Percentiles rank a stretch among this genome's conserved stretches.
These are phyloP conservation scores for Lycopodina hypogea DNA, from an alignment of 37 sponge, comb jelly and placozoan genomes.

Conservation along the genomic window DNA sequence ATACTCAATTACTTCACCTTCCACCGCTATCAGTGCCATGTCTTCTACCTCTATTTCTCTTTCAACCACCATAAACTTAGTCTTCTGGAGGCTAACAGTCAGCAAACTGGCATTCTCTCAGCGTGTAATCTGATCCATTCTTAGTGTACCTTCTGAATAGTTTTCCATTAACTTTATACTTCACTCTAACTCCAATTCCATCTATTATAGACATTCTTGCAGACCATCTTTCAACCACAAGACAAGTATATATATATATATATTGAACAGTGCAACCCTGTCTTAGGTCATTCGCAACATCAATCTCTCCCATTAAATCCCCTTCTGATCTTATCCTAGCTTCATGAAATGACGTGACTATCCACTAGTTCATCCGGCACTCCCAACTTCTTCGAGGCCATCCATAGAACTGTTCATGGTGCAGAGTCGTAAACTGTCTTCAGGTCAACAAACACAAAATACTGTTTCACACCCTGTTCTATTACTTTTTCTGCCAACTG, in stretches of 20 bases:
- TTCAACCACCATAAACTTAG: too few relatives aligned
- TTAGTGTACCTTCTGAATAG: slow-evolving; percentile 36
- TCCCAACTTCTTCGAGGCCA: too few relatives aligned
- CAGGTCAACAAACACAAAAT: slow-evolving; percentile 9
- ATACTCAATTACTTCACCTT: slow-evolving; percentile 1
- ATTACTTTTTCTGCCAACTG: not conserved
- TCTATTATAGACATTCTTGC: not conserved
- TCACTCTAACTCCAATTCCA: slow-evolving; percentile 28
- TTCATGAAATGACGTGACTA: slow-evolving; percentile 1
- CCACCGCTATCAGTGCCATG: slow-evolving; percentile 14
- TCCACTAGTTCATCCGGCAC: not conserved
- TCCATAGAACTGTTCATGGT: too few relatives aligned
- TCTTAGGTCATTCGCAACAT: slow-evolving; percentile 31
- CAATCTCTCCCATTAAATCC: too few relatives aligned
- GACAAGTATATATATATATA: slow-evolving; percentile 9
- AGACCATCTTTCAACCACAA: slow-evolving; percentile 4
- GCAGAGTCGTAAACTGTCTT: slow-evolving; percentile 28
- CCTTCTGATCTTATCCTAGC: slow-evolving; percentile 7
- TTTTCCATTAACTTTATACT: too few relatives aligned
- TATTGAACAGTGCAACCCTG: slow-evolving; percentile 40
- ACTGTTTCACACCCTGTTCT: not conserved
- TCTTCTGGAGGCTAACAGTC: slow-evolving; percentile 1
- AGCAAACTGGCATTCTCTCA: slow-evolving; percentile 20
- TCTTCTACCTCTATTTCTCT: slow-evolving; percentile 12
- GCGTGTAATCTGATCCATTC: not conserved